Conservation (phyloP, 2,113 vertebrate genomes). For the Bothrops jararaca region DNA sequence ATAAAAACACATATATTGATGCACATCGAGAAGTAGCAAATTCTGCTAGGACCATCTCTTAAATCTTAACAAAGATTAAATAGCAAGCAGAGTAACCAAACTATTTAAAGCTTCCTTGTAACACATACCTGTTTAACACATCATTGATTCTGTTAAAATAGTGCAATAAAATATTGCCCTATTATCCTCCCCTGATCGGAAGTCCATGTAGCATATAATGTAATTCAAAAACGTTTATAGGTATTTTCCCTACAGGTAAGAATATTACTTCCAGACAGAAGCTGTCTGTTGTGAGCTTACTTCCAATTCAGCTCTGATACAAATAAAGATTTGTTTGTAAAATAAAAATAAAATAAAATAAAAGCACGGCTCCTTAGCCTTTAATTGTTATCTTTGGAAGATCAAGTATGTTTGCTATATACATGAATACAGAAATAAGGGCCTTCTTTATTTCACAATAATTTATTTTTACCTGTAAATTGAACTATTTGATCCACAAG, state of each 20-base stretch:
- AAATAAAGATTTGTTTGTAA: neutral
- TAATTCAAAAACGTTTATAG: neutral
- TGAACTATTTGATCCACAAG: neutral
- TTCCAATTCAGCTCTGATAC: neutral
- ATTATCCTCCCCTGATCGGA: too few species aligned
- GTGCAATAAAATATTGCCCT: neutral
- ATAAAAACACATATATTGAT: neutral
- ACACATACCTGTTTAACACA: neutral
- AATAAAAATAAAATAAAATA: neutral
- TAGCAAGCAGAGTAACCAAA: neutral
- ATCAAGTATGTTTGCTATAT: neutral
- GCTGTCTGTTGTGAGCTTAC: too few species aligned
- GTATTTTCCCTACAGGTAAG: neutral
- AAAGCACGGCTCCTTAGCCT: neutral
- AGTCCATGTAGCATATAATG: neutral
- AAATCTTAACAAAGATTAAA: neutral
- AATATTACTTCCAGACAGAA: neutral
- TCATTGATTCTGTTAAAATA: neutral
- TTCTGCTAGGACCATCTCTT: neutral
- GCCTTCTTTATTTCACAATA: neutral
- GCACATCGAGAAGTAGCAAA: neutral
- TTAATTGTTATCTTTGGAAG: neutral
- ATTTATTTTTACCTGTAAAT: neutral
- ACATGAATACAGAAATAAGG: neutral
- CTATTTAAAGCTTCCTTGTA: neutral